Base-by-base conservation (phyloP, 1,140 invertebrate genomes). In the Latrodectus geometricus region DNA sequence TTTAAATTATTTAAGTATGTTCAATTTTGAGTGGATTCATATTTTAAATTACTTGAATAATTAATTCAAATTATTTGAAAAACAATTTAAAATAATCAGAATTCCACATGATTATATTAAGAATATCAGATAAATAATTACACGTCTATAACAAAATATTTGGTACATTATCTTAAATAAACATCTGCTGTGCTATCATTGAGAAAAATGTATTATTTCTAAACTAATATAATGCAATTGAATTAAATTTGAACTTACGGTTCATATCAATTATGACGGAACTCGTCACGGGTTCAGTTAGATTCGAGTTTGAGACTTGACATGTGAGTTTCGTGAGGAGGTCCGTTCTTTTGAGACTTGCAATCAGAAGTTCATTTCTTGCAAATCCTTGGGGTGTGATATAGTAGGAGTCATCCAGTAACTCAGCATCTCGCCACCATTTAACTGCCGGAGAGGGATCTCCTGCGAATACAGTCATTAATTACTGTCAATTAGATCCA, bases 181-280 rank as follows among this genome's bases (percentile, higher is more conserved):
- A 35, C 1, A 35, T 35, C 1, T 35, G 35, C 5, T 3, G 35
- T 35, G n/a, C n/a, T 35, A 35, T 35, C 35, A 1, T 35, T 3
- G 35, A 35, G 35, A 5, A 35, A 5, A 35, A 35, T 35, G 1
- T 35, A 35, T 35, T 35, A 35, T 35, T 35, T 35, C 35, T 35
- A 5, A 35, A 35, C 5, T 35, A 35, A 35, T 35, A 35, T 35
- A 35, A 35, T 35, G 35, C 35, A 35, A 35, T 35, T 1, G 35
- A 35, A 35, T 35, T 35, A 35, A 35, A 35, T 35, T 35, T 5
- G 35, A 35, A 35, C 95, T 95, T 92, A 96, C 95, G 94, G 90
- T 96, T 95, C 95, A 97, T 97, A 91, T 97, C 95, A 84, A 97
- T 93, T 89, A 95, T 94, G 49, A 97, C 94, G 20, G 95, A 95